Evolutionary conservation across 2,113 vertebrate species (phyloP).

Genomic region (Mirza zaza): DNA sequence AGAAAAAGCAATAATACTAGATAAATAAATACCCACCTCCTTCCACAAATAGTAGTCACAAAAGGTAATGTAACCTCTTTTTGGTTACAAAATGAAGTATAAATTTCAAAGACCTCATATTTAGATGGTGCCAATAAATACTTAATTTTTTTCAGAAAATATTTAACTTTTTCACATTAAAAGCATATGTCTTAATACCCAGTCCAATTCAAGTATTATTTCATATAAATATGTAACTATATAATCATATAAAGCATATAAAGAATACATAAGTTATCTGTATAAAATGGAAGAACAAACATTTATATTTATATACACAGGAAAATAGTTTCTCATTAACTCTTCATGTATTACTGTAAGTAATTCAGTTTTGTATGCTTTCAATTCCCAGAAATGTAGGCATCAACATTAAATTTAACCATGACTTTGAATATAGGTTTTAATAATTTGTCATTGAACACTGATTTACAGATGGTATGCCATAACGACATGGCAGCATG

Average conservation of each 20-base stretch:
- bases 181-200: neutral
- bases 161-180: conserved; percentile 38
- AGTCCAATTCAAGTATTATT: neutral
- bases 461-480: conserved; percentile 12
- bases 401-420: conserved; percentile 2
- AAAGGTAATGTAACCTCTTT: conserved; percentile 2
- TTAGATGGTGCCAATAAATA: neutral
- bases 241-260: neutral
- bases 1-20: neutral
- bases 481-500: neutral
- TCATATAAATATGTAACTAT: neutral
- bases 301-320: neutral
- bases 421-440: neutral
- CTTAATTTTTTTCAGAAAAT: conserved; percentile 19
- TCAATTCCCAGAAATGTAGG: neutral
- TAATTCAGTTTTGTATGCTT: conserved; percentile 1
- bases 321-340: neutral
- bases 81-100: neutral
- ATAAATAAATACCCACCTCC: neutral
- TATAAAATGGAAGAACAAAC: neutral
- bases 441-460: conserved; percentile 44
- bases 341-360: neutral
- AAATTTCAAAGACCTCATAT: neutral
- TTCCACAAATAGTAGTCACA: conserved; percentile 2
- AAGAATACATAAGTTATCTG: neutral